Percentiles rank a stretch among this genome's conserved stretches.
Conservation (phyloP, 2,797 vertebrate species). For the Mus spretus region DNA sequence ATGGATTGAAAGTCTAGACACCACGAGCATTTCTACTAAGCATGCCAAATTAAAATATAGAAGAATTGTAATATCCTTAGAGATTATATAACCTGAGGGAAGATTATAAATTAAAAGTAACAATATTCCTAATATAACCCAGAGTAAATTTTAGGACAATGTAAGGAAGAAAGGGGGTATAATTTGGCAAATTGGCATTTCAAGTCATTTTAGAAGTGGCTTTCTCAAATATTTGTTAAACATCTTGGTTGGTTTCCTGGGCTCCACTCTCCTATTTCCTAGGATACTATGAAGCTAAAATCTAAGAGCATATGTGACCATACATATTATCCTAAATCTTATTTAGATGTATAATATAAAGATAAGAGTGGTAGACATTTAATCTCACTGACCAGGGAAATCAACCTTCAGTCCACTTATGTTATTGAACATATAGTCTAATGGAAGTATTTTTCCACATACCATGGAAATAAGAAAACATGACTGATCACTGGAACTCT, state of each 20-base stretch:
- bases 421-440: background rate
- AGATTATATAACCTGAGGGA: constrained; percentile 76
- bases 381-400: background rate
- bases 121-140: constrained; percentile 71
- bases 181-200: constrained; percentile 11
- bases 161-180: background rate
- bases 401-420: background rate
- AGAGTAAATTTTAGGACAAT: constrained; percentile 68
- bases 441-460: background rate
- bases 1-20: constrained; percentile 83
- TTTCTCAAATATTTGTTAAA: constrained; percentile 32
- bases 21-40: constrained; percentile 73
- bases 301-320: constrained; percentile 1
- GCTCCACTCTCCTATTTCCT: background rate
- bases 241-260: background rate
- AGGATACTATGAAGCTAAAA: background rate
- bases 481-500: background rate
- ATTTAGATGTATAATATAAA: background rate
- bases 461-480: background rate
- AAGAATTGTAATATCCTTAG: constrained; percentile 76
- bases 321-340: background rate
- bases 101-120: constrained; percentile 78
- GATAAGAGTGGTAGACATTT: background rate
- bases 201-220: background rate
- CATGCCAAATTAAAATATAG: constrained; percentile 78